Percentiles rank a stretch among this genome's conserved stretches.
phyloP scores from a whole-genome alignment of 2,888 invertebrate species.

The Stomorhina lunata region DNA sequence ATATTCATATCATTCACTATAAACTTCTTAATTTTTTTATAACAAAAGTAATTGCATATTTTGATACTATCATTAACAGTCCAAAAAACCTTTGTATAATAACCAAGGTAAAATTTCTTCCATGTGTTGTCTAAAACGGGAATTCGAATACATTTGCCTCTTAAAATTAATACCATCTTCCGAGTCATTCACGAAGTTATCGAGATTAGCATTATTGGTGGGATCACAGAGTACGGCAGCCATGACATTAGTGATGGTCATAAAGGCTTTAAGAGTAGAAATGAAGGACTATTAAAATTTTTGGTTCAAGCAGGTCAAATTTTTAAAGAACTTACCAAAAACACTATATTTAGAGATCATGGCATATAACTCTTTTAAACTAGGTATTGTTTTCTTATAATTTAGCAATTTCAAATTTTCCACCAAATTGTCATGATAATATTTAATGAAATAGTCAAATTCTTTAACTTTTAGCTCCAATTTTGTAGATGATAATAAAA shows the following conservation, averaged over 20 bases:
- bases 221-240: slow-evolving; percentile 70
- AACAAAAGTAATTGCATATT: no score
- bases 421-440: slow-evolving; percentile 72
- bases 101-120: slow-evolving; percentile 74
- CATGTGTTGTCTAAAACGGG: slow-evolving; percentile 72
- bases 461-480: slow-evolving; percentile 72
- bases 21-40: no score
- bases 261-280: not conserved
- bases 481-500: slow-evolving; percentile 73
- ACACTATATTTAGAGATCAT: slow-evolving; percentile 71
- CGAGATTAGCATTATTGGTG: slow-evolving; percentile 68
- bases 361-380: slow-evolving; percentile 71
- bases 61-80: no score
- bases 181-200: slow-evolving; percentile 67
- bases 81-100: no score
- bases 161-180: slow-evolving; percentile 67
- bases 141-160: slow-evolving; percentile 68
- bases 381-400: slow-evolving; percentile 70
- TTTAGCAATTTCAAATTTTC: slow-evolving; percentile 70
- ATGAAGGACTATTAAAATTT: no score
- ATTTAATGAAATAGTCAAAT: slow-evolving; percentile 75
- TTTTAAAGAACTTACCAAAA: slow-evolving; percentile 69
- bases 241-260: slow-evolving; percentile 48
- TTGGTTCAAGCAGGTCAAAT: no score
- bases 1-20: no score